Evolutionary conservation across 2,888 invertebrate genomes (phyloP), one percentile per base, ranked within the genome.

Genomic region (Melipona beecheii): DNA sequence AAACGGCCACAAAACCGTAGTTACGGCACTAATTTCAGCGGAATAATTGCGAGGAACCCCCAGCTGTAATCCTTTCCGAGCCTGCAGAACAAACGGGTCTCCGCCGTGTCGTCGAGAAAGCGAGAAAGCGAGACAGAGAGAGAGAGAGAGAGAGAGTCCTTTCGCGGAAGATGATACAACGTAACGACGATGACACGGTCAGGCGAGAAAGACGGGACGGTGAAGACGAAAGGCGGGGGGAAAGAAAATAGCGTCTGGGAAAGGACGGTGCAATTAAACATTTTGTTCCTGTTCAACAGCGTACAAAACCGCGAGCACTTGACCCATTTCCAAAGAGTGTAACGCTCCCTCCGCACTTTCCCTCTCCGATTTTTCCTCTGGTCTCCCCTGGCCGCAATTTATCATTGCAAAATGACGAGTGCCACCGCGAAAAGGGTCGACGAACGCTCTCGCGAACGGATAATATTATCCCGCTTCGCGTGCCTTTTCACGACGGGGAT

Each of bases 261-360:
- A 64, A 71, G 65, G 75, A 78, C 58, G 72, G 15, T 64, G 87
- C 85, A 90, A 89, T 89, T 90, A 89, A 89, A 90, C 84, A 90
- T 85, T 85, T 85, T 82, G 75, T 83, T 78, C 69, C 80, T 43
- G 86, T 83, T 72, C 80, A 77, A 54, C 54, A 64, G 69, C 43
- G 43, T 43, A 77, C 56, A 75, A 64, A 71, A 82, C 76, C 73
- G 31, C 56, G 49, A n/a, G 78, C 81, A 50, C 87, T 83, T 90
- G 86, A 87, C 86, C 89, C 77, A 87, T 52, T 85, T 89, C 9
- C 36, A 13, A 68, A 70, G 75, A 70, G 75, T 75, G 74, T 79
- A 82, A 86, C 87, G 60, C 43, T 66, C 71, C 19, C n/a, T 58
- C 27, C 27, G 76, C 78, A 84, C 85, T 90, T 88, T 87, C 84